These are phyloP conservation scores for Lutraria lutraria DNA, from an alignment of 2,888 invertebrate species.

Conservation along the genomic window DNA sequence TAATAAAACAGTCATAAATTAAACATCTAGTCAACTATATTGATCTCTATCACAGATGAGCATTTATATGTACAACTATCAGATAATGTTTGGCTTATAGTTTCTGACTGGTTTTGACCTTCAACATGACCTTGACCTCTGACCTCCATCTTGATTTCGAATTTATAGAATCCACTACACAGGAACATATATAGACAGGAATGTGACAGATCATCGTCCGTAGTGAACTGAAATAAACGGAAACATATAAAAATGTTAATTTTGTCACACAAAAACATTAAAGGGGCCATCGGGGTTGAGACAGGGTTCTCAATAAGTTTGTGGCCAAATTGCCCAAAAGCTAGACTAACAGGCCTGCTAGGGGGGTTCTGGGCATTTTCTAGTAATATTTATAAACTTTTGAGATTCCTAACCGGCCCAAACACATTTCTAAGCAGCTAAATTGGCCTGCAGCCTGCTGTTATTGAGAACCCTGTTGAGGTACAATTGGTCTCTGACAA, in stretches of 20 bases:
- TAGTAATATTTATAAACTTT: too few species aligned
- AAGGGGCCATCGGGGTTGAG: too few species aligned
- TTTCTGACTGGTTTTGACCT: conserved; percentile 27
- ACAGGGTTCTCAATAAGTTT: neutral
- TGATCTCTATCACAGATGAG: conserved; percentile 65
- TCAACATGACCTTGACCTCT: conserved; percentile 46
- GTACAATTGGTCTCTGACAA: too few species aligned
- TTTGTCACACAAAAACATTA: neutral
- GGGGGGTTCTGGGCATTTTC: too few species aligned
- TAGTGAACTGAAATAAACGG: conserved; percentile 57
- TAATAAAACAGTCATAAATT: too few species aligned
- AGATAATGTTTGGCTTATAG: conserved; percentile 5
- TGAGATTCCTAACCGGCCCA: too few species aligned
- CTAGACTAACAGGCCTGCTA: too few species aligned
- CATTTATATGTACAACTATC: conserved; percentile 53
- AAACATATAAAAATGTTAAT: neutral
- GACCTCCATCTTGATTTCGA: conserved; percentile 64
- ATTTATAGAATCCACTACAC: conserved; percentile 67
- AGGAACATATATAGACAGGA: conserved; percentile 69
- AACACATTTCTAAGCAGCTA: too few species aligned
- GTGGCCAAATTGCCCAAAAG: too few species aligned
- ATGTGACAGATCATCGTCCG: conserved; percentile 55
- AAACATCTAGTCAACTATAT: conserved; percentile 48
- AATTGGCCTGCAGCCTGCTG: too few species aligned
- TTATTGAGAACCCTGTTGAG: too few species aligned